Evolutionary conservation across 92 coral and sea anemone genomes (phyloP).

Genomic region (Isaurus tuberculatus): DNA sequence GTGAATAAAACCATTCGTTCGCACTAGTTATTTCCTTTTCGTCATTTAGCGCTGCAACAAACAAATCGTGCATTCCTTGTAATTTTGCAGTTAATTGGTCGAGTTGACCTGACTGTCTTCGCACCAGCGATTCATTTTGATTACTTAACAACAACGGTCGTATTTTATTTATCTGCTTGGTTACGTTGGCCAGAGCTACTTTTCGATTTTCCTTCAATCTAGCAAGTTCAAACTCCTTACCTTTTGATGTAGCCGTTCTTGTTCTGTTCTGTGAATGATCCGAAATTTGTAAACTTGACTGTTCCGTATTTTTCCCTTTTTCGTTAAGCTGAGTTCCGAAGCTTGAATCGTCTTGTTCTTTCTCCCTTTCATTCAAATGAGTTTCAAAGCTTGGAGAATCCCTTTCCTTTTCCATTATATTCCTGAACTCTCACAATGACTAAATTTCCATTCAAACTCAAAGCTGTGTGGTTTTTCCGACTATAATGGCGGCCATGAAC

Average conservation of each 20-base stretch:
- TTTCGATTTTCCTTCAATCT: not conserved
- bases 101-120: not conserved
- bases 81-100: not conserved
- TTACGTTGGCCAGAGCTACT: constrained; percentile 24
- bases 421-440: not conserved
- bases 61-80: not conserved
- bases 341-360: not conserved
- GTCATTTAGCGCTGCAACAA: not conserved
- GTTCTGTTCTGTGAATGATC: not conserved
- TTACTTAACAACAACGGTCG: constrained; percentile 8
- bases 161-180: constrained; percentile 43
- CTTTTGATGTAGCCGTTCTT: not conserved
- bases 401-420: not conserved
- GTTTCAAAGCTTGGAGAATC: not conserved
- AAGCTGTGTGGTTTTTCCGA: not conserved
- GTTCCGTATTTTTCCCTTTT: not conserved
- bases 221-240: not conserved
- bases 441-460: not conserved
- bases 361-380: not conserved
- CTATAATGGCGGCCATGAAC: not conserved
- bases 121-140: not conserved
- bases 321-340: too few species aligned
- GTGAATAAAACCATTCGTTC: not conserved
- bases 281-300: not conserved
- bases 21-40: not conserved